Conservation (phyloP, 2,113 vertebrate genomes). For the Sebastes schlegelii region DNA sequence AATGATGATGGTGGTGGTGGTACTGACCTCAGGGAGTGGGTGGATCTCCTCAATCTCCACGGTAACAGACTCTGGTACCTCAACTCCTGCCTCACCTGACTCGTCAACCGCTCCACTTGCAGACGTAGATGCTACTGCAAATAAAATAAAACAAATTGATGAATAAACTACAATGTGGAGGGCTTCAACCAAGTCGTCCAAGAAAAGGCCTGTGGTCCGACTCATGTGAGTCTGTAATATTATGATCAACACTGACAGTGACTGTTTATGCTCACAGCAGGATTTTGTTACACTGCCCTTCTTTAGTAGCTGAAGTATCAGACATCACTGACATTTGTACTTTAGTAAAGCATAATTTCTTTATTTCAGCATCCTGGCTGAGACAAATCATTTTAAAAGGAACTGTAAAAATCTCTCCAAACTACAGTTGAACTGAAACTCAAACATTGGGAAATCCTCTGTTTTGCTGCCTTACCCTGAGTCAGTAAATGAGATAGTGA, state of each 20-base stretch:
- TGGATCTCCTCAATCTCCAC: conserved; percentile 92
- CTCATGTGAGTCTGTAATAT: background rate
- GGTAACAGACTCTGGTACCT: conserved; percentile 87
- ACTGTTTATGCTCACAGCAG: background rate
- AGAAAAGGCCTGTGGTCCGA: background rate
- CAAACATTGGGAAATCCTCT: background rate
- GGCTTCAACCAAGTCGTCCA: background rate
- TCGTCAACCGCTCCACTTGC: conserved; percentile 62
- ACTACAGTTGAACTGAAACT: background rate
- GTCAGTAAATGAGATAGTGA: background rate
- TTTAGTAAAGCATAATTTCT: background rate
- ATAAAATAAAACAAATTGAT: background rate
- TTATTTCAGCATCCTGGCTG: background rate
- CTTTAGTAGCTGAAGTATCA: background rate
- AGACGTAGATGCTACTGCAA: conserved; percentile 21
- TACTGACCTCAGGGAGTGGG: conserved; percentile 89
- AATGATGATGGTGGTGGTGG: background rate
- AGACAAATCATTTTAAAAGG: background rate
- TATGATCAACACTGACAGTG: background rate
- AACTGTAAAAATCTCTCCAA: background rate
- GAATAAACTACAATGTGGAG: background rate
- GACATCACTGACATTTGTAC: background rate
- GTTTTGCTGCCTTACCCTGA: background rate
- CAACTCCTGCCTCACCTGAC: conserved; percentile 49
- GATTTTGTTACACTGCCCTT: conserved; percentile 6